Conservation (phyloP, 2,888 invertebrate genomes). For the Heliconius sara region DNA sequence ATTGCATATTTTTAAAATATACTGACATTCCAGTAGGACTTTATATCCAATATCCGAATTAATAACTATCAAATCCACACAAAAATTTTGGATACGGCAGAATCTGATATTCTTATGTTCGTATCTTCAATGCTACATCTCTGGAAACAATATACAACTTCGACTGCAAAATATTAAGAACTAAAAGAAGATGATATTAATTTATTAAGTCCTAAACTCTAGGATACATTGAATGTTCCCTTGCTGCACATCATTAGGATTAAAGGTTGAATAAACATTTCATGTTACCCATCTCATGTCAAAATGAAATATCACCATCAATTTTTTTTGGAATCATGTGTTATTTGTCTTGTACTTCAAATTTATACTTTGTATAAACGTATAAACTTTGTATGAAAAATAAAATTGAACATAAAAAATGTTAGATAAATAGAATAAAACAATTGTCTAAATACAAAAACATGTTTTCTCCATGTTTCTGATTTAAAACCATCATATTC, state of each 20-base stretch:
- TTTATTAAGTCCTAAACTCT: too few relatives aligned
- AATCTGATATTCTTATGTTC: background rate
- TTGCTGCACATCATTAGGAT: too few relatives aligned
- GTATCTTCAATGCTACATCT: too few relatives aligned
- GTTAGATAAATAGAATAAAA: background rate
- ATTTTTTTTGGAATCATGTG: background rate
- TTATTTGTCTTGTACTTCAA: background rate
- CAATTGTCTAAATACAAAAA: background rate
- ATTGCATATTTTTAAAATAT: too few relatives aligned
- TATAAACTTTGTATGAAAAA: background rate
- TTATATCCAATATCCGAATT: too few relatives aligned
- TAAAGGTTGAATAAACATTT: too few relatives aligned
- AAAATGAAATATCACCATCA: background rate
- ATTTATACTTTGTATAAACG: background rate
- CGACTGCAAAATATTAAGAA: too few relatives aligned
- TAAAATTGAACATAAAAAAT: too few relatives aligned
- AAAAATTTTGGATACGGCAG: background rate
- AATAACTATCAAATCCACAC: background rate
- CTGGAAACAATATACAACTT: too few relatives aligned
- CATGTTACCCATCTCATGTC: background rate
- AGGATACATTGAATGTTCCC: too few relatives aligned
- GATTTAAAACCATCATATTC: background rate
- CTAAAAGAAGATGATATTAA: too few relatives aligned
- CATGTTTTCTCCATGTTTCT: background rate
- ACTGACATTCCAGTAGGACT: too few relatives aligned